phyloP scores from a whole-genome alignment of 2,797 vertebrate species.

The Ctenopoma kingsleyae region DNA sequence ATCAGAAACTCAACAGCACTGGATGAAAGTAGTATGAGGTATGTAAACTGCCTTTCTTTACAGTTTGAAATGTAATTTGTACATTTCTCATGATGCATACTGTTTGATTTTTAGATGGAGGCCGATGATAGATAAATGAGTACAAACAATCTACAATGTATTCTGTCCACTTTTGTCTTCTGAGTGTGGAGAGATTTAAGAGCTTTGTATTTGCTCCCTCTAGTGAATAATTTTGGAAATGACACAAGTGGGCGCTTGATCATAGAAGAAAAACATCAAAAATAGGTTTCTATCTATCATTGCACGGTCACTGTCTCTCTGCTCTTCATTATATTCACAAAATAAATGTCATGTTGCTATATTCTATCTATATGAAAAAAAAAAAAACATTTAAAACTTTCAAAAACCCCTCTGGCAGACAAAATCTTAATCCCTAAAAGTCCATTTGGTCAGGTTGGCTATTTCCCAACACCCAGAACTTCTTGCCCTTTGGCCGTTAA shows the following conservation, averaged over 20 bases:
- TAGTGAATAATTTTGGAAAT: constrained; percentile 81
- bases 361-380: background rate
- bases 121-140: background rate
- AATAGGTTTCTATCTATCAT: too few species aligned
- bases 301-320: background rate
- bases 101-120: background rate
- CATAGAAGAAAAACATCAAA: background rate
- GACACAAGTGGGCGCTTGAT: constrained; percentile 48
- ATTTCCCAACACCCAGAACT: constrained; percentile 49
- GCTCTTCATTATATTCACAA: background rate
- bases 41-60: background rate
- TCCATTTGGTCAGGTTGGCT: constrained; percentile 42
- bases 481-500: constrained; percentile 54
- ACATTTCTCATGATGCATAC: background rate
- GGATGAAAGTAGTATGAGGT: background rate
- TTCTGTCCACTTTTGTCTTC: constrained; percentile 12
- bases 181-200: constrained; percentile 9
- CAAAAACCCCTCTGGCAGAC: constrained; percentile 25
- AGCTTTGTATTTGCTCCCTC: constrained; percentile 81
- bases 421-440: constrained; percentile 41
- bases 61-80: background rate
- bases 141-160: background rate
- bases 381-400: constrained; percentile 15
- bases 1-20: constrained; percentile 16
- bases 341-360: background rate